phyloP scores from a whole-genome alignment of 2,113 vertebrate genomes.

The Cnemophilus loriae region DNA sequence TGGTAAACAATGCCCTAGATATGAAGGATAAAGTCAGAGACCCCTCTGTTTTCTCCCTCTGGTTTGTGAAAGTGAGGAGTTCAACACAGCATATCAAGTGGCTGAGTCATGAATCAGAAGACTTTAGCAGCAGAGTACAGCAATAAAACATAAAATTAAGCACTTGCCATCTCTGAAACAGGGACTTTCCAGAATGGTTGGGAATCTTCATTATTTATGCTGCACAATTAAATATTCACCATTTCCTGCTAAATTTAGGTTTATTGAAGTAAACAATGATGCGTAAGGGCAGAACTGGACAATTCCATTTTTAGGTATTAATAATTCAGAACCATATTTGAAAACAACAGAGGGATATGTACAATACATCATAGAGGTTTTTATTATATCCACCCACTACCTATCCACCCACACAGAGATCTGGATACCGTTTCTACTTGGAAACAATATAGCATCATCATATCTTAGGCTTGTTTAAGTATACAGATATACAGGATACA shows the following conservation, averaged over 20 bases:
- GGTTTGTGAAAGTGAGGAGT: not conserved
- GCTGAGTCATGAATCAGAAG: constrained; percentile 46
- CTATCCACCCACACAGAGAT: constrained; percentile 26
- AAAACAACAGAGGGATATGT: constrained; percentile 34
- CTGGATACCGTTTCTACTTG: constrained; percentile 14
- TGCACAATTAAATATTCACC: constrained; percentile 42
- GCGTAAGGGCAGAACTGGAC: constrained; percentile 36
- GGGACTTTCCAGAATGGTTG: not conserved
- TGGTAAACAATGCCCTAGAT: not conserved
- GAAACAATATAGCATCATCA: constrained; percentile 35
- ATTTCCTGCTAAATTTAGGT: constrained; percentile 47
- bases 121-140: not conserved
- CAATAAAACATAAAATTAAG: not conserved
- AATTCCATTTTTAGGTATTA: constrained; percentile 48
- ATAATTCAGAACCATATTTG: constrained; percentile 51
- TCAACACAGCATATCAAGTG: not conserved
- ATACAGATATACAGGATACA: not conserved
- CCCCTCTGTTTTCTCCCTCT: not conserved
- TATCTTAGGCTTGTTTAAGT: not conserved
- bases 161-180: not conserved
- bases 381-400: constrained; percentile 45
- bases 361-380: constrained; percentile 36
- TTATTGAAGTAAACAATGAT: constrained; percentile 48
- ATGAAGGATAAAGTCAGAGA: not conserved
- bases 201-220: not conserved